Evolutionary conservation across 1,140 invertebrate genomes (phyloP).

Genomic region (Drosophila rufa): DNA sequence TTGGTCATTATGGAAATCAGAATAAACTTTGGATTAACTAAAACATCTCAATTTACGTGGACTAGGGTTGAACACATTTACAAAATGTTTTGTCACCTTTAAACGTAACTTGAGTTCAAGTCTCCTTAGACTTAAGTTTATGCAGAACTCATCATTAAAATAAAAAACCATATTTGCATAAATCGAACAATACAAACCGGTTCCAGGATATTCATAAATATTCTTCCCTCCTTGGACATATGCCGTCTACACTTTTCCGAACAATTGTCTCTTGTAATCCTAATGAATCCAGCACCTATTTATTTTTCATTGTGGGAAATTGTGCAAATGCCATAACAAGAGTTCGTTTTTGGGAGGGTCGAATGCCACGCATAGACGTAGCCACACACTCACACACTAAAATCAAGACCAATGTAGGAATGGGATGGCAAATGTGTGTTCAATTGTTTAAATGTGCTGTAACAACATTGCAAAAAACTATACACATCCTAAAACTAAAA

Average conservation of each 20-base stretch:
- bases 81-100: not conserved
- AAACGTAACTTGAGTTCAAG: not conserved
- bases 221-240: constrained; percentile 12
- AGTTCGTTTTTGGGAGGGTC: constrained; percentile 55
- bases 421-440: constrained; percentile 61
- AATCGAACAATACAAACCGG: not conserved
- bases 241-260: constrained; percentile 19
- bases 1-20: too few species aligned
- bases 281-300: constrained; percentile 82
- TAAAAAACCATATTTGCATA: not conserved
- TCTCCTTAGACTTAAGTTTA: not conserved
- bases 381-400: constrained; percentile 2
- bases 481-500: constrained; percentile 15
- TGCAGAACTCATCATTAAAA: not conserved
- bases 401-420: constrained; percentile 18
- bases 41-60: constrained; percentile 2
- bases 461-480: constrained; percentile 60
- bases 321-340: constrained; percentile 81
- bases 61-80: constrained; percentile 1
- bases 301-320: constrained; percentile 83
- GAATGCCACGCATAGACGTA: constrained; percentile 28
- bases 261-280: constrained; percentile 72
- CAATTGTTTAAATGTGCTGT: constrained; percentile 81
- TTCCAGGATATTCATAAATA: constrained; percentile 8
- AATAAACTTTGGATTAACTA: not conserved